Evolutionary conservation across 2,888 invertebrate genomes (phyloP).

Genomic region (Boloria euphrosyne): DNA sequence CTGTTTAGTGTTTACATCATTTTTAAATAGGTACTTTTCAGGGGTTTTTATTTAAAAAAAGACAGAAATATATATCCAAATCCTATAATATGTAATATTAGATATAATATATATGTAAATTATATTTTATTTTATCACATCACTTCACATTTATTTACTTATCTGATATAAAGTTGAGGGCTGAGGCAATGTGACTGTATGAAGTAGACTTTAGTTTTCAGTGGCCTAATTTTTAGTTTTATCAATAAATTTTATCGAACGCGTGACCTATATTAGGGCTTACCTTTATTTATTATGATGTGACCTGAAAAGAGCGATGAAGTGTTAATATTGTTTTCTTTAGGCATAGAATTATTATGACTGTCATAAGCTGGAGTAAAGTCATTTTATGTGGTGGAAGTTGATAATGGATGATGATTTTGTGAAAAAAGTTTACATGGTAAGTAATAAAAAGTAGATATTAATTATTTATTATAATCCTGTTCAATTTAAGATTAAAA

Average conservation of each 20-base stretch:
- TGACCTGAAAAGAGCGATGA: background rate
- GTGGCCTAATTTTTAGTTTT: slow-evolving; percentile 31
- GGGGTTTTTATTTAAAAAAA: background rate
- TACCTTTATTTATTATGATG: background rate
- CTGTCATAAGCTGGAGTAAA: background rate
- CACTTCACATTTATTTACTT: background rate
- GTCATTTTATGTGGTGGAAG: slow-evolving; percentile 35
- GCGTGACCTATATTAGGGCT: slow-evolving; percentile 24
- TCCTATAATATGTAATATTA: background rate
- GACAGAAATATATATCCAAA: background rate
- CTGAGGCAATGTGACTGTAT: background rate
- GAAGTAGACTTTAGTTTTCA: background rate
- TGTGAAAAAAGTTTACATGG: slow-evolving; percentile 35
- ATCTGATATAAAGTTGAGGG: background rate
- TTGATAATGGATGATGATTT: slow-evolving; percentile 58
- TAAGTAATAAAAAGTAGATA: slow-evolving; percentile 7
- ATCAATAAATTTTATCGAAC: slow-evolving; percentile 28
- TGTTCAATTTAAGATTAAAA: slow-evolving; percentile 4
- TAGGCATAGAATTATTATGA: background rate
- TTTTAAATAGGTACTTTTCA: background rate
- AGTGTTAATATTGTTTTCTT: background rate
- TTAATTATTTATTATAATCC: too few species aligned
- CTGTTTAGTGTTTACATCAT: slow-evolving; percentile 39
- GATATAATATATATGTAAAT: too few species aligned
- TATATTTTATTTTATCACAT: background rate